A percentile compares a stretch with the other conserved stretches of the same genome.
Conservation (phyloP, 2,797 vertebrate species). For the Pangasius larnaudii region DNA sequence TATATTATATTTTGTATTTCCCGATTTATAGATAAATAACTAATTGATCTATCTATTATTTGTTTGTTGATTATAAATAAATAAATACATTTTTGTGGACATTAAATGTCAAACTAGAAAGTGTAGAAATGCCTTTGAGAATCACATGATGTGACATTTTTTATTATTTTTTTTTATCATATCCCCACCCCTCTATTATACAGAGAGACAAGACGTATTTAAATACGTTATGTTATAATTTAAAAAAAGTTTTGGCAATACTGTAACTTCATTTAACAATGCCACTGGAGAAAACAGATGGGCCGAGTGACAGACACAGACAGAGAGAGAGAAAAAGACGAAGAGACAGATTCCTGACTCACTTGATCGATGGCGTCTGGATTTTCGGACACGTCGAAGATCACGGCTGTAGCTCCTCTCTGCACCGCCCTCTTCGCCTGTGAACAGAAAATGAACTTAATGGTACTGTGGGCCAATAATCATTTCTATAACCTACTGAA, state of each 20-base stretch:
- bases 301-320: background rate
- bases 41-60: too few relatives aligned
- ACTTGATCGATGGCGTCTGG: constrained; percentile 98
- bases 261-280: background rate
- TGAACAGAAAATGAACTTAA: background rate
- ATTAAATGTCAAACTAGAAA: background rate
- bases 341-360: constrained; percentile 44
- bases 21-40: too few relatives aligned
- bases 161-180: background rate
- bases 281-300: background rate
- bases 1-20: too few relatives aligned
- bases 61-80: too few relatives aligned
- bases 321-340: background rate
- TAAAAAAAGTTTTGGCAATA: background rate
- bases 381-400: constrained; percentile 99
- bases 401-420: constrained; percentile 95
- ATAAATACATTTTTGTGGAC: background rate
- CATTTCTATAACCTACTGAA: background rate
- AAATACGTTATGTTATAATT: background rate
- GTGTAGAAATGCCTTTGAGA: background rate
- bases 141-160: too few relatives aligned
- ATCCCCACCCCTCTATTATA: background rate
- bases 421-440: constrained; percentile 97
- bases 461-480: background rate
- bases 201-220: background rate